A percentile compares a stretch with the other conserved stretches of the same genome.
phyloP scores from a whole-genome alignment of 2,797 vertebrate genomes.

The Valencia hispanica region DNA sequence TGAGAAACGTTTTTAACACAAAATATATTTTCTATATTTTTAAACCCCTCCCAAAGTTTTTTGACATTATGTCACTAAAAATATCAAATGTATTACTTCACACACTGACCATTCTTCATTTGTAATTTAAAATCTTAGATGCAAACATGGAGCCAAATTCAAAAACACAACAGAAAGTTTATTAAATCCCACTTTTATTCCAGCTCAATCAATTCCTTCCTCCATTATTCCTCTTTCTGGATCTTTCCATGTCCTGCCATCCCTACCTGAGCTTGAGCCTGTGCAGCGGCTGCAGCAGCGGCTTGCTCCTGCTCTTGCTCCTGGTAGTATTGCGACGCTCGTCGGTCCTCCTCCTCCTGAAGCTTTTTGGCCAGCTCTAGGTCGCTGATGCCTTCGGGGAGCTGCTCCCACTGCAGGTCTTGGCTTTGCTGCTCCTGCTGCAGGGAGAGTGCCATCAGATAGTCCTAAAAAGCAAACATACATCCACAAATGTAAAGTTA shows the following conservation, averaged over 20 bases:
- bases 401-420: conserved; percentile 94
- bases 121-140: conserved; percentile 9
- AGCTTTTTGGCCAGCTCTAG: conserved; percentile 97
- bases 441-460: conserved; percentile 96
- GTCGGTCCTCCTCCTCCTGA: conserved; percentile 95
- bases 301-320: conserved; percentile 94
- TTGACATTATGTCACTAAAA: background rate
- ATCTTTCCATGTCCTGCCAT: background rate
- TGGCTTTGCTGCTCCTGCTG: conserved; percentile 98
- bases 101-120: conserved; percentile 1
- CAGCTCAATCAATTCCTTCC: background rate
- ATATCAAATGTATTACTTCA: background rate
- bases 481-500: conserved; percentile 1
- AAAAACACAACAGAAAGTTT: background rate
- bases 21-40: no score
- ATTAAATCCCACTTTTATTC: conserved; percentile 18
- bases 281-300: conserved; percentile 46
- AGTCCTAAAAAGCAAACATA: conserved; percentile 84
- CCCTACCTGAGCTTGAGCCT: conserved; percentile 84
- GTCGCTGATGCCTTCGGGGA: conserved; percentile 96
- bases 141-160: conserved; percentile 17
- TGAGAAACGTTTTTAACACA: background rate
- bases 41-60: no score
- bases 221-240: background rate
- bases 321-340: conserved; percentile 97